Base-by-base conservation (phyloP, 2,113 vertebrate species). In the Cheirogaleus medius region DNA sequence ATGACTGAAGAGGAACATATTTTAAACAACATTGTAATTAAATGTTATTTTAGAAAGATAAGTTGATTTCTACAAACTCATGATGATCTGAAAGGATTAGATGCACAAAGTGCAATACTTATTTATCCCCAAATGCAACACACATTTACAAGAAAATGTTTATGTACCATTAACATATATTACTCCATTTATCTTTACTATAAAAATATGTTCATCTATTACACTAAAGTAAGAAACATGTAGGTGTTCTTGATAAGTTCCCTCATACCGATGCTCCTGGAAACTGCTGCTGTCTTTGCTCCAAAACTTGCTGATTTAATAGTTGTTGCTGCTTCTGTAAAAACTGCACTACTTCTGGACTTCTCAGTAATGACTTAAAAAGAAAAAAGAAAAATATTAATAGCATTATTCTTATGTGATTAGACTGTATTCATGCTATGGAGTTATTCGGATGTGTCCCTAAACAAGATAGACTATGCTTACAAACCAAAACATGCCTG, bases 291-390 rank as follows among this genome's bases (percentile, higher is more conserved):
- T 99, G 99, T 92, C 99, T 98, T 96, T 99, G 99, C 89, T 98
- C 98, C 97, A 99, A 99, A 91, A 98, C 99, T 97, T 99, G 99
- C 56, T 99, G 98, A 95, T 99, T 99, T 98, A 99, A 98, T 39
- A 99, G 98, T 32, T 99, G 99, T 97, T 99, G 99, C 96, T 99
- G 99, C 96, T 99, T 99, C 98, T 99, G 99, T n/a, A 99, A 98
- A 98, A 99, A 99, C n/a, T 99, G 99, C 77, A 99, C 99, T 91
- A 99, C 99, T 98, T 99, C 99, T 63, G 99, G 99, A 98, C 99
- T 99, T 98, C 99, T 99, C 90, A 99, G 98, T n/a, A 99, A 98
- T 5, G 99, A 99, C 99, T 99, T 98, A 52, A 97, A 81, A 98
- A 94, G 92, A 93, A 98, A 97, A 97, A 77, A 77, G 71, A 68